Conservation (phyloP, 2,797 vertebrate species). For the Apogon talboti region DNA sequence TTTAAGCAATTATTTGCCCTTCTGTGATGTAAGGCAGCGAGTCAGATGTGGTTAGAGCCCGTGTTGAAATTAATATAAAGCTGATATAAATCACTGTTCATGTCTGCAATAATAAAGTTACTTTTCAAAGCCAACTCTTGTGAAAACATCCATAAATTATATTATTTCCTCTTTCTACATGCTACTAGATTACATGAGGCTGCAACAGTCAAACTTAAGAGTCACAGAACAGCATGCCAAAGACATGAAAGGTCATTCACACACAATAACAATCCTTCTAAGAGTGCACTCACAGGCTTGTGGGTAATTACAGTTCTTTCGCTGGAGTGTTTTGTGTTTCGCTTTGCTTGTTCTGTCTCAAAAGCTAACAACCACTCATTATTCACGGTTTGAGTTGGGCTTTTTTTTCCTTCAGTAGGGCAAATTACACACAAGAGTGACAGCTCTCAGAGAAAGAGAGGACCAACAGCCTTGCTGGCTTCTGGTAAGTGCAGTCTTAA, state of each 20-base stretch:
- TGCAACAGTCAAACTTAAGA: conserved; percentile 62
- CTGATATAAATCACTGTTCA: conserved; percentile 6
- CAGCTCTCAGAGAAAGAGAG: conserved; percentile 84
- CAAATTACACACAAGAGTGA: conserved; percentile 85
- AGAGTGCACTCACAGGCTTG: conserved; percentile 85
- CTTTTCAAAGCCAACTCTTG: conserved; percentile 42
- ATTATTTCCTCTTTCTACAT: conserved; percentile 50
- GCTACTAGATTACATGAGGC: conserved; percentile 56
- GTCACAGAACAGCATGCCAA: conserved; percentile 76
- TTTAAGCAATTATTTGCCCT: conserved; percentile 17
- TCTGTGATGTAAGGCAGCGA: background rate
- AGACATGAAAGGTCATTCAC: conserved; percentile 85
- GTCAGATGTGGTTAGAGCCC: background rate
- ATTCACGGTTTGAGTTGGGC: conserved; percentile 84
- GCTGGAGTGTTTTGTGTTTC: conserved; percentile 87
- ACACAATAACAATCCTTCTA: conserved; percentile 83
- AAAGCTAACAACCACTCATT: conserved; percentile 88
- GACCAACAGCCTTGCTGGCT: conserved; percentile 71
- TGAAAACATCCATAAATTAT: conserved; percentile 53
- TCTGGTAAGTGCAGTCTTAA: conserved; percentile 83
- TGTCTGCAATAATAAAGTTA: conserved; percentile 7
- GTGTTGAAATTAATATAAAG: conserved; percentile 10
- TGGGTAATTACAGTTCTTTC: conserved; percentile 87
- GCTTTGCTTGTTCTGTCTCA: conserved; percentile 87
- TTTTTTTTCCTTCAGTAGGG: conserved; percentile 63